Conservation (phyloP, 2,113 vertebrate species). For the Thalassoma bifasciatum region DNA sequence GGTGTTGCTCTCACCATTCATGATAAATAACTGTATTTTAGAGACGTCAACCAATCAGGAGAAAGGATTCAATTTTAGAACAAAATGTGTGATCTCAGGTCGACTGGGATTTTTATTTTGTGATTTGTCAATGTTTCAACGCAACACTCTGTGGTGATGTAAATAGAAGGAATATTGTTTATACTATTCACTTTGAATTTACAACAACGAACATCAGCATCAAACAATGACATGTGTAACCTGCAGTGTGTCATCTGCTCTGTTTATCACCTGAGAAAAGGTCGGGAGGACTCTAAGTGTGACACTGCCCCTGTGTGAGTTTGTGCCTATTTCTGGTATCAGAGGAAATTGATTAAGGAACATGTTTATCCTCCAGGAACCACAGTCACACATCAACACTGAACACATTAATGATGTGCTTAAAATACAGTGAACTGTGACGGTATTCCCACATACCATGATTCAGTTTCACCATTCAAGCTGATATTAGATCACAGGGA, state of each 20-base stretch:
- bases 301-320: not conserved
- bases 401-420: not conserved
- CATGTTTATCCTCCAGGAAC: not conserved
- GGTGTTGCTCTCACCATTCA: no score
- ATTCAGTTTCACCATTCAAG: not conserved
- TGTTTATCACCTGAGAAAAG: conserved; percentile 5
- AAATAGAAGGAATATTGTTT: not conserved
- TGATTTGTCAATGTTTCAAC: no score
- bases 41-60: no score
- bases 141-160: not conserved
- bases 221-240: not conserved
- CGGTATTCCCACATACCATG: not conserved
- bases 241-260: conserved; percentile 6
- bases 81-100: no score
- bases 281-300: not conserved
- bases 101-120: no score
- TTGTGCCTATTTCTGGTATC: not conserved
- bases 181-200: no score
- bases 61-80: no score
- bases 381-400: not conserved
- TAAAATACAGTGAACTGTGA: not conserved
- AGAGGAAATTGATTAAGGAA: not conserved
- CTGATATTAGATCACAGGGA: not conserved
- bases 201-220: not conserved
- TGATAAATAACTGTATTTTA: no score